Conservation (phyloP, 1,140 invertebrate species). For the Rhizoglyphus robini region DNA sequence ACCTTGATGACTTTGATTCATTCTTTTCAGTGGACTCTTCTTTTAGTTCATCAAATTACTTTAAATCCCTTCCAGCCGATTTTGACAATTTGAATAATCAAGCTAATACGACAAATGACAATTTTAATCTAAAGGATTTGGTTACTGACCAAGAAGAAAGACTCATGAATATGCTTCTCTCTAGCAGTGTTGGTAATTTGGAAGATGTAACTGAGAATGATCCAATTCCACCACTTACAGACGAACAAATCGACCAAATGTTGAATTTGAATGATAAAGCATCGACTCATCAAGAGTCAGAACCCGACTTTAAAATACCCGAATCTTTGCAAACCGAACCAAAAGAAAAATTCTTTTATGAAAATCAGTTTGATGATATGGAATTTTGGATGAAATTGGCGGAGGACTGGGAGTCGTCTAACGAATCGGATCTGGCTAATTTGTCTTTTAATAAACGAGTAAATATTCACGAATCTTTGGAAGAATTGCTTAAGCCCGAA, state of each 20-base stretch:
- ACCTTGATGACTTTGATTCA: conserved; percentile 67
- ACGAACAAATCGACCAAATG: neutral
- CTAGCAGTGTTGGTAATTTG: neutral
- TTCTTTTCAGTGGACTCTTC: conserved; percentile 30
- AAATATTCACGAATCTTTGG: neutral
- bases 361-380: conserved; percentile 36
- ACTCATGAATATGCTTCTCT: neutral
- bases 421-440: neutral
- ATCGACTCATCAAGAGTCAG: neutral
- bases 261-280: neutral
- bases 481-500: neutral
- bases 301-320: neutral
- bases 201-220: neutral
- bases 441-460: neutral
- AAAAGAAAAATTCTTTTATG: conserved; percentile 7
- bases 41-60: neutral
- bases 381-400: conserved; percentile 61
- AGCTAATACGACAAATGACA: neutral
- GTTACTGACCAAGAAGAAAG: conserved; percentile 8
- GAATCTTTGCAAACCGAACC: neutral
- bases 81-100: no score
- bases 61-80: no score
- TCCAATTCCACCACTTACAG: neutral
- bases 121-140: neutral
- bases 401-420: conserved; percentile 56